Evolutionary conservation across 2,797 vertebrate species (phyloP), one percentile per base, ranked within the genome.

Genomic region (Graptemys geographica): DNA sequence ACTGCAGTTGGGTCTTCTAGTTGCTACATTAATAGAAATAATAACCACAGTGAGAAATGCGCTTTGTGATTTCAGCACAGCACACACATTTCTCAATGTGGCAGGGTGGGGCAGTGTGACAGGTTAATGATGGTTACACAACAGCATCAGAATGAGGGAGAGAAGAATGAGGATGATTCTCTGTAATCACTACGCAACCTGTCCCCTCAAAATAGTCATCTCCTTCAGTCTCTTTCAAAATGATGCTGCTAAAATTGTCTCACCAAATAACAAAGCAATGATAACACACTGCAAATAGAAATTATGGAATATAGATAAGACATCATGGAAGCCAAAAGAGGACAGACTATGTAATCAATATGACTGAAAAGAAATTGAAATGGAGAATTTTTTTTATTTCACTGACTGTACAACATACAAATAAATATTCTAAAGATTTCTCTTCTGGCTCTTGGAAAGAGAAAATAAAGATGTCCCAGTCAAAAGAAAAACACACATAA

Each of bases 241-340:
- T 53, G 79, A 37, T 15, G 4, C 18, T 80, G 25, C 51, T 82
- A 72, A 90, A 74, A 5, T 4, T 83, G 7, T 7, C 5, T 23
- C 44, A 6, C 76, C 62, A 92, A 94, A 92, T n/a, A 15, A 7
- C 28, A 80, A 15, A 82, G 5, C 6, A 91, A 81, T 90, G 81
- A 52, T 25, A 23, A 7, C 11, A 87, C 84, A 44, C 74, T 76
- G 11, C 3, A 51, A 79, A 51, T 37, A 69, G n/a, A 69, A 69
- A 21, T 69, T 37, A 69, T 37, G 18, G 47, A 47, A 11, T 88
- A 25, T 65, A 81, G 5, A 33, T 7, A 56, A 90, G 41, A 5
- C 12, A 81, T 21, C 8, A 15, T 79, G n/a, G 65, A 69, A 69
- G 90, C 33, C 62, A 10, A 55, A 78, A 5, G 13, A 56, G 18